Conservation (phyloP, 2,888 invertebrate species). For the Ashinkailepas kermadecensis region DNA sequence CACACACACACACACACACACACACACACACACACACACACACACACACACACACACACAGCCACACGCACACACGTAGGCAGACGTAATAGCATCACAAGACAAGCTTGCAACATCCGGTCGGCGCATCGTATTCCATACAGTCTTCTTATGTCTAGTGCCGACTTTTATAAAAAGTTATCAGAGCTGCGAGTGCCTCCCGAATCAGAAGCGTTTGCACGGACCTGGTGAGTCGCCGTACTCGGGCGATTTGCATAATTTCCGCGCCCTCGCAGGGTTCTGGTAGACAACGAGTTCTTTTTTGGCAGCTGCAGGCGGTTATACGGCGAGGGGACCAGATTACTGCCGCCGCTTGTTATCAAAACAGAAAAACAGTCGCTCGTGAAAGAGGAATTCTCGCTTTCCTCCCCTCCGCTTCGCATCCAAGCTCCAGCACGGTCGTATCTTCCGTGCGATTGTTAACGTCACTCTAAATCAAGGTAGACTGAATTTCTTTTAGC, state of each 20-base stretch:
- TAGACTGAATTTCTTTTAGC: neutral
- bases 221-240: neutral
- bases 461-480: slow-evolving; percentile 8
- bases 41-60: too few species aligned
- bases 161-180: neutral
- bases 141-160: too few species aligned
- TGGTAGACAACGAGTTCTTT: neutral
- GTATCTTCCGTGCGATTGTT: neutral
- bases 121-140: too few species aligned
- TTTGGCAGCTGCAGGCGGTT: neutral
- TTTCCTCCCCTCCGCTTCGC: neutral
- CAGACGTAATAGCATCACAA: too few species aligned
- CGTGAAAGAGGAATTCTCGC: neutral
- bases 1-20: too few species aligned
- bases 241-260: neutral
- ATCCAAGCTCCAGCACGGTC: neutral
- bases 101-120: too few species aligned
- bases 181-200: neutral
- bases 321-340: neutral
- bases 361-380: neutral
- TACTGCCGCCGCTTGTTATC: neutral
- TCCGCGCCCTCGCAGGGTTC: neutral
- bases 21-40: too few species aligned
- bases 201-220: neutral
- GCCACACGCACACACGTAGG: too few species aligned